Base-by-base conservation (phyloP, 2,797 vertebrate species). In the Oreochromis mossambicus region DNA sequence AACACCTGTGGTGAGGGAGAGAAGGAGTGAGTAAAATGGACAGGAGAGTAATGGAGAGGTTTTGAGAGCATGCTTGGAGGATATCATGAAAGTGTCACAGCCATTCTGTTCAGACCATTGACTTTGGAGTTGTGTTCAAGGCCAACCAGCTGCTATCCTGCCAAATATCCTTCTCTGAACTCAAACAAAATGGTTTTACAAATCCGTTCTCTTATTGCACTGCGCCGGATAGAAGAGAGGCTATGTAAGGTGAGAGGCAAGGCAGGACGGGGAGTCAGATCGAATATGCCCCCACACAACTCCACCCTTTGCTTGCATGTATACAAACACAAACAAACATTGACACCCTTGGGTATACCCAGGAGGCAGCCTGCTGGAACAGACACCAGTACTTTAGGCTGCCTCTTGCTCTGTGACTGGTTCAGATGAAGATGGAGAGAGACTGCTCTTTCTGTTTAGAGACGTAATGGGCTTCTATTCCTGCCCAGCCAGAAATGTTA, bases 51-150 rank as follows among this genome's bases (percentile, higher is more conserved):
- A 94, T 93, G 89, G 85, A 85, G 63, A 78, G 85, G 82, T 58
- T 85, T 87, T 76, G 73, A 92, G 82, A 75, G 78, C 46, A 38
- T 80, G 84, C 89, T 94, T 89, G 91, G 86, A 94, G 85, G 88
- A 90, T 91, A 92, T 94, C 91, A 92, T 86, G 86, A 87, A 81
- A 89, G 85, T 93, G 92, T 94, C 92, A 92, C 70, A 91, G 92
- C 87, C 88, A 68, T 87, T 87, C 80, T 85, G 61, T 82, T 90
- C 84, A 89, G 84, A 89, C 92, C 89, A 92, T 92, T 94, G 96
- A 96, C 96, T 96, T 96, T 96, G 93, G 90, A 91, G 88, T 87
- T 88, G 78, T 92, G 93, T 95, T 96, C 95, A 96, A 96, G 96
- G 95, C 94, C 93, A 91, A 84, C 63, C 80, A 86, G 86, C 79